phyloP scores from a whole-genome alignment of 2,113 vertebrate species.

The Brachyhypopomus gauderio region DNA sequence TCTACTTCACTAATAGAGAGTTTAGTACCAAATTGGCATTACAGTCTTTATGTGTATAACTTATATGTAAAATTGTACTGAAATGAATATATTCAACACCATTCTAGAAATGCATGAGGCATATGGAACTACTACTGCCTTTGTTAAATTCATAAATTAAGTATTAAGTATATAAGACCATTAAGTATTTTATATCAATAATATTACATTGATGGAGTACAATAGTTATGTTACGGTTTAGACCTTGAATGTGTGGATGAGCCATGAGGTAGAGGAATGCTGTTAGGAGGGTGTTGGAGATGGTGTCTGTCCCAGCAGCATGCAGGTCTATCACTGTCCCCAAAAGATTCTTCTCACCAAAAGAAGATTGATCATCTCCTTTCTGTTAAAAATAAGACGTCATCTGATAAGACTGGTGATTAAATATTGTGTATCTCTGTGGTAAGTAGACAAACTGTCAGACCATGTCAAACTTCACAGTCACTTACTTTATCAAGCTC shows the following conservation, averaged over 20 bases:
- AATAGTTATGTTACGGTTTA: neutral
- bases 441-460: neutral
- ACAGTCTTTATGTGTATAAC: too few relatives aligned
- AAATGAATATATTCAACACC: too few relatives aligned
- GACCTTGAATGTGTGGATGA: slow-evolving; percentile 73
- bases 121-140: neutral
- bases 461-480: neutral
- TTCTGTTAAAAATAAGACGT: slow-evolving; percentile 26
- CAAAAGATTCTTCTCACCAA: slow-evolving; percentile 63
- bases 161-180: neutral
- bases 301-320: slow-evolving; percentile 73
- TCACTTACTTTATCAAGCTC: slow-evolving; percentile 55
- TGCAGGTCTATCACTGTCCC: slow-evolving; percentile 60
- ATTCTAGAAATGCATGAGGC: too few relatives aligned
- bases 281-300: slow-evolving; percentile 72
- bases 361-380: neutral
- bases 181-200: too few relatives aligned
- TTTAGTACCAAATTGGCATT: too few relatives aligned
- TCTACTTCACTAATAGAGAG: too few relatives aligned
- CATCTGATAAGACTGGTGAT: neutral
- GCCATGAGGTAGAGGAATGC: slow-evolving; percentile 69
- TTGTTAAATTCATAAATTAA: neutral
- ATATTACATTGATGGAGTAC: neutral
- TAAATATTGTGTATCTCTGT: neutral
- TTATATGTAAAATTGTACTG: too few relatives aligned